A percentile compares a stretch with the other conserved stretches of the same genome.
phyloP scores from a whole-genome alignment of 2,797 vertebrate species.

The Cyclura pinguis region DNA sequence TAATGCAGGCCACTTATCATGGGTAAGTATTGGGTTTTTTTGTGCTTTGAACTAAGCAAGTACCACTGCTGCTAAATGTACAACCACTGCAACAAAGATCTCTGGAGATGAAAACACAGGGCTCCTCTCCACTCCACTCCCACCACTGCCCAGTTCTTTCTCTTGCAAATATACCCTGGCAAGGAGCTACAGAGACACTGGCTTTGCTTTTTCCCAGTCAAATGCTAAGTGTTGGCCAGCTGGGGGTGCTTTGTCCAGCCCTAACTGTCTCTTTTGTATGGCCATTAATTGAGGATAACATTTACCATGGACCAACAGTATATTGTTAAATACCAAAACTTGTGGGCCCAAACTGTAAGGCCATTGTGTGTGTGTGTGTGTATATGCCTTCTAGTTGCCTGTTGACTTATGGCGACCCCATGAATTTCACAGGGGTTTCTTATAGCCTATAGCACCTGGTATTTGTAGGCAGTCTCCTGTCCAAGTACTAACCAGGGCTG shows the following conservation, averaged over 20 bases:
- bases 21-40: constrained; percentile 81
- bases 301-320: not conserved
- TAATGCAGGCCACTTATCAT: constrained; percentile 98
- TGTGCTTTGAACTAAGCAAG: constrained; percentile 16
- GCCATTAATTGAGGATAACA: not conserved
- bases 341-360: not conserved
- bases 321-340: not conserved
- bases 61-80: not conserved
- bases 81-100: not conserved
- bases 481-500: too few relatives aligned
- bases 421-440: too few relatives aligned
- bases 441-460: too few relatives aligned
- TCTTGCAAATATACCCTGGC: not conserved
- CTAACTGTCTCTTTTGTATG: not conserved
- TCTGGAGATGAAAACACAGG: not conserved
- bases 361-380: too few relatives aligned
- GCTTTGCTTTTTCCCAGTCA: not conserved
- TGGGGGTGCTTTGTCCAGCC: not conserved
- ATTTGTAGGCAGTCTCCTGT: too few relatives aligned
- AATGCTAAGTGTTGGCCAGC: not conserved
- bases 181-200: not conserved
- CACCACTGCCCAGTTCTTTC: not conserved
- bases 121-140: not conserved
- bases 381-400: too few relatives aligned
- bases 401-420: too few relatives aligned